These are phyloP conservation scores for Hypotaenidia okinawae DNA, from an alignment of 2,797 vertebrate species.

Conservation along the genomic window DNA sequence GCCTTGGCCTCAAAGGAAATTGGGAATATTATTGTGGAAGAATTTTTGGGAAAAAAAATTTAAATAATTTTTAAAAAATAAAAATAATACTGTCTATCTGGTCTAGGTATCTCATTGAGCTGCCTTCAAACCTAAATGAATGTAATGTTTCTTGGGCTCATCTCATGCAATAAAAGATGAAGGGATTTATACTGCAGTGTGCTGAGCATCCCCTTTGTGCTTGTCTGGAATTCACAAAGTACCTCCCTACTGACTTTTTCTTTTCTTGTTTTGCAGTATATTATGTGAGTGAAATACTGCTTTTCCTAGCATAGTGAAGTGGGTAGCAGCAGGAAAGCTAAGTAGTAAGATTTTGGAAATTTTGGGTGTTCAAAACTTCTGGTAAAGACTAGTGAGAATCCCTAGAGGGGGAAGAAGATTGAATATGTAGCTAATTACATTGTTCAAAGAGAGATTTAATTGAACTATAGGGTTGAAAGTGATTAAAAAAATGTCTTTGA, in stretches of 20 bases:
- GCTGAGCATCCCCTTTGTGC: neutral
- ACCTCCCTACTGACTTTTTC: neutral
- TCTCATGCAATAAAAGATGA: neutral
- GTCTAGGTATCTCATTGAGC: neutral
- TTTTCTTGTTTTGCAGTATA: neutral
- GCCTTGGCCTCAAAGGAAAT: neutral
- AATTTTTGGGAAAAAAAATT: neutral
- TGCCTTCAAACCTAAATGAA: neutral
- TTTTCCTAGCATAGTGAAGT: neutral
- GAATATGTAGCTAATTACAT: neutral
- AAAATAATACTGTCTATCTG: neutral
- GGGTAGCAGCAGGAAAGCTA: neutral
- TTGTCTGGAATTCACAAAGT: neutral
- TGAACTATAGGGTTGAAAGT: conserved; percentile 32
- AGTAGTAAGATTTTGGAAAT: neutral
- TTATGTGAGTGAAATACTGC: neutral
- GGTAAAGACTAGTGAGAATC: neutral
- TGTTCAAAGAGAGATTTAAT: neutral
- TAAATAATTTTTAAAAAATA: too few species aligned
- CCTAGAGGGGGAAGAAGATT: neutral
- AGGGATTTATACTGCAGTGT: neutral
- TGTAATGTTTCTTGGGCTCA: neutral
- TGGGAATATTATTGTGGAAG: neutral
- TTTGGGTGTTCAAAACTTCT: neutral
- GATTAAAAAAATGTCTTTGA: conserved; percentile 55